Evolutionary conservation across 2,888 invertebrate species (phyloP).

Genomic region (Stegophylla sp.): DNA sequence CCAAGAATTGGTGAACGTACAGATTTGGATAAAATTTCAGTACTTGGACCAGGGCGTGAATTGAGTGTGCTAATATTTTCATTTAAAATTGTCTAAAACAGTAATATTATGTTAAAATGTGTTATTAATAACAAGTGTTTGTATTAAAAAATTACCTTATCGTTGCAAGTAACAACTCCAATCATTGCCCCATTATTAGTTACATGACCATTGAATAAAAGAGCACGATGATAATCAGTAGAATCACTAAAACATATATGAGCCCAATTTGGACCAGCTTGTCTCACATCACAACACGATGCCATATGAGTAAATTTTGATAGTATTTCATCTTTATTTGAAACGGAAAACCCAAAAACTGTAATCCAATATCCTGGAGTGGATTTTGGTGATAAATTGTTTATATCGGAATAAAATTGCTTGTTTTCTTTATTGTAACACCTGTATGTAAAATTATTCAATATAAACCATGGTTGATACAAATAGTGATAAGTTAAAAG

Average conservation of each 20-base stretch:
- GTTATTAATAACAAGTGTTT: background rate
- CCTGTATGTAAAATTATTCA: background rate
- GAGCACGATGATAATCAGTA: slow-evolving; percentile 54
- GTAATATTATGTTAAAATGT: background rate
- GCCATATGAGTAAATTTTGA: slow-evolving; percentile 50
- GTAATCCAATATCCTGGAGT: slow-evolving; percentile 30
- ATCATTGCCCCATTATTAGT: slow-evolving; percentile 56
- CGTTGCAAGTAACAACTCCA: slow-evolving; percentile 52
- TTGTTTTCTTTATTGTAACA: slow-evolving; percentile 48
- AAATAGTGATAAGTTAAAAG: no score
- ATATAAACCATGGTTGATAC: background rate
- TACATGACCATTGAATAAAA: slow-evolving; percentile 52
- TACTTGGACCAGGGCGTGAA: slow-evolving; percentile 4
- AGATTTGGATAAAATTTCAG: slow-evolving; percentile 25
- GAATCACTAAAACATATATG: slow-evolving; percentile 54
- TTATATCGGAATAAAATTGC: slow-evolving; percentile 50
- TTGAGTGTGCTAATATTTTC: background rate
- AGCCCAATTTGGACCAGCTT: slow-evolving; percentile 55
- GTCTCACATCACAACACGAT: slow-evolving; percentile 47
- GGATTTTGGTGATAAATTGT: slow-evolving; percentile 14
- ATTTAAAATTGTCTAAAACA: slow-evolving; percentile 41
- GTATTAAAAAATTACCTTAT: slow-evolving; percentile 29
- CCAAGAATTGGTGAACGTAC: slow-evolving; percentile 48
- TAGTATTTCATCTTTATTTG: slow-evolving; percentile 56
- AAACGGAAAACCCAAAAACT: slow-evolving; percentile 45